Conservation (phyloP, 2,113 vertebrate genomes). For the Malurus melanocephalus region DNA sequence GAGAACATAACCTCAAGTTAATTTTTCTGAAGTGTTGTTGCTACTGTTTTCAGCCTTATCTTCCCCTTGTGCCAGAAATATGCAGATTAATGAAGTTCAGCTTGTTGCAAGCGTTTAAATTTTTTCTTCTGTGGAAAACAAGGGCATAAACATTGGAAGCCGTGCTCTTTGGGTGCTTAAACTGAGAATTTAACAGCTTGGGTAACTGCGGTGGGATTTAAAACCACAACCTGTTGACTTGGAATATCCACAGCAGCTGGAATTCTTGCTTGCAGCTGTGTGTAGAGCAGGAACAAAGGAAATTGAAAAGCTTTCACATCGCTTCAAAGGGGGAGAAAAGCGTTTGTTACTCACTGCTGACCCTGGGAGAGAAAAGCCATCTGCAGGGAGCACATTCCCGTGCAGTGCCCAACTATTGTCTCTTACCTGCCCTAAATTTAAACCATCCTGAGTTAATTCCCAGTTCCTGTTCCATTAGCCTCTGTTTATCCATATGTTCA, state of each 20-base stretch:
- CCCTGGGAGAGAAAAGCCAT: slow-evolving; percentile 35
- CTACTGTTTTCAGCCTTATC: slow-evolving; percentile 40
- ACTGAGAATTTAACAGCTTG: background rate
- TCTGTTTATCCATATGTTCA: slow-evolving; percentile 54
- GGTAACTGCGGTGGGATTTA: background rate
- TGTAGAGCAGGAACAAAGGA: slow-evolving; percentile 44
- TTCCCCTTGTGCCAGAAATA: slow-evolving; percentile 27
- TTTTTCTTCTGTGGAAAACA: slow-evolving; percentile 13
- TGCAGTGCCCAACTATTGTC: background rate
- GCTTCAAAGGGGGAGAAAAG: slow-evolving; percentile 38
- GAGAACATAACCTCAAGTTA: slow-evolving; percentile 47
- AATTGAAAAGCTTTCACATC: slow-evolving; percentile 35
- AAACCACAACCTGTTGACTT: slow-evolving; percentile 50
- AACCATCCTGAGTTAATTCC: slow-evolving; percentile 19
- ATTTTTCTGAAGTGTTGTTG: slow-evolving; percentile 43
- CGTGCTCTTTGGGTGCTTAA: background rate
- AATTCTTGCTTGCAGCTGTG: slow-evolving; percentile 29
- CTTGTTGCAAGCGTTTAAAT: background rate
- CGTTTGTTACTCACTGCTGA: slow-evolving; percentile 40
- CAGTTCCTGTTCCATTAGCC: slow-evolving; percentile 51
- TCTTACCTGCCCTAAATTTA: slow-evolving; percentile 58
- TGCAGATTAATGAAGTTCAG: slow-evolving; percentile 38
- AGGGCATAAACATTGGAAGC: background rate
- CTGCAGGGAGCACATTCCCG: slow-evolving; percentile 26
- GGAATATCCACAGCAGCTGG: slow-evolving; percentile 39